Evolutionary conservation across 1,140 invertebrate genomes (phyloP).

Genomic region (Pseudomyrmex dendroicus): DNA sequence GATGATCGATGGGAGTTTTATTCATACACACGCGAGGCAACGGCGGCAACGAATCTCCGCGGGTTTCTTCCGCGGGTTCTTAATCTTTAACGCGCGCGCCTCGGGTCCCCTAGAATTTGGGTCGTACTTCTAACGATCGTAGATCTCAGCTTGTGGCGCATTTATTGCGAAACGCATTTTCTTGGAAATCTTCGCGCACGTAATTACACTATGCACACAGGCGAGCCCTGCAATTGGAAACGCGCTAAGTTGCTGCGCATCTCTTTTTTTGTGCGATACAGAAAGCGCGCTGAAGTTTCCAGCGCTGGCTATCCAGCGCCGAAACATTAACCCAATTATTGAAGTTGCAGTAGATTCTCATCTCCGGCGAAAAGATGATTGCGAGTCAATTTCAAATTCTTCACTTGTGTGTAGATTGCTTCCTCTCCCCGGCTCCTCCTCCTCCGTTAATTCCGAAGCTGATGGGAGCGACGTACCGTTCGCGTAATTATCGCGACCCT

Average conservation of each 20-base stretch:
- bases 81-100: not conserved
- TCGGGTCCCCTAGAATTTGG: slow-evolving; percentile 11
- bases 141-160: not conserved
- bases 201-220: not conserved
- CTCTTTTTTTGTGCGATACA: too few species aligned
- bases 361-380: too few species aligned
- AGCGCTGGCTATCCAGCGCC: too few species aligned
- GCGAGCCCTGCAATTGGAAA: not conserved
- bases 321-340: slow-evolving; percentile 15
- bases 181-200: not conserved
- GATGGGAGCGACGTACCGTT: slow-evolving; percentile 12
- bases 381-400: not conserved
- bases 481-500: slow-evolving; percentile 60
- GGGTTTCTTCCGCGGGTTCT: not conserved
- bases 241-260: too few species aligned
- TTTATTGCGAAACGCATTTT: slow-evolving; percentile 28
- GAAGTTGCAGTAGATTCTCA: not conserved
- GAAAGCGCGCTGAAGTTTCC: too few species aligned
- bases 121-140: slow-evolving; percentile 21
- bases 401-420: not conserved
- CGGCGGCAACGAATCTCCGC: not conserved
- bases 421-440: not conserved
- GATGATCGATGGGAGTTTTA: slow-evolving; percentile 47
- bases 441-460: not conserved
- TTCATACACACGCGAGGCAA: slow-evolving; percentile 6